Evolutionary conservation across 1,140 invertebrate species (phyloP).

Genomic region (Frieseomelitta varia): DNA sequence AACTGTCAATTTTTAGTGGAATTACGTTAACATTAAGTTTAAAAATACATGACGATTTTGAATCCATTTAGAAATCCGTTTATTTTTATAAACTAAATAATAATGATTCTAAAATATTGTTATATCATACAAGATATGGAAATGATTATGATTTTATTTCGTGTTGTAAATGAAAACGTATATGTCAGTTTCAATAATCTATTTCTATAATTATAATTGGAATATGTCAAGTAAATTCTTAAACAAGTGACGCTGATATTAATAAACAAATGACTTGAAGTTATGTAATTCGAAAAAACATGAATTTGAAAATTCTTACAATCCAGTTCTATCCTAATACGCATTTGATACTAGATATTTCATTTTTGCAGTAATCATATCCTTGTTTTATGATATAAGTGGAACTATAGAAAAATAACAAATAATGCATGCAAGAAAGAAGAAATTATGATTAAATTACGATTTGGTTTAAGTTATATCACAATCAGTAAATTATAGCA

Average conservation of each 20-base stretch:
- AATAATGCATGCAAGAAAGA: not conserved
- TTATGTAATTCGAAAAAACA: constrained; percentile 38
- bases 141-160: not conserved
- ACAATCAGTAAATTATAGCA: constrained; percentile 24
- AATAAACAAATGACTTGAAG: constrained; percentile 25
- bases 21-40: not conserved
- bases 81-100: not conserved
- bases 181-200: not conserved
- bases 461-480: constrained; percentile 16
- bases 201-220: not conserved
- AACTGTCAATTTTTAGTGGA: not conserved
- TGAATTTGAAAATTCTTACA: constrained; percentile 22
- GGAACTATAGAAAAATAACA: not conserved
- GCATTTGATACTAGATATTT: not conserved
- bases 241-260: constrained; percentile 15
- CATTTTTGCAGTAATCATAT: not conserved
- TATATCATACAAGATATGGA: not conserved
- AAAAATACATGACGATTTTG: not conserved
- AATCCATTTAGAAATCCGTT: not conserved
- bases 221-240: not conserved
- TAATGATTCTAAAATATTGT: not conserved
- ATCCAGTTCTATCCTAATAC: not conserved
- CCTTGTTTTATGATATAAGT: not conserved
- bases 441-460: constrained; percentile 26
- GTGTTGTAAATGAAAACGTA: not conserved